Evolutionary conservation across 1,140 invertebrate genomes (phyloP).

Genomic region (Andricus grossulariae): DNA sequence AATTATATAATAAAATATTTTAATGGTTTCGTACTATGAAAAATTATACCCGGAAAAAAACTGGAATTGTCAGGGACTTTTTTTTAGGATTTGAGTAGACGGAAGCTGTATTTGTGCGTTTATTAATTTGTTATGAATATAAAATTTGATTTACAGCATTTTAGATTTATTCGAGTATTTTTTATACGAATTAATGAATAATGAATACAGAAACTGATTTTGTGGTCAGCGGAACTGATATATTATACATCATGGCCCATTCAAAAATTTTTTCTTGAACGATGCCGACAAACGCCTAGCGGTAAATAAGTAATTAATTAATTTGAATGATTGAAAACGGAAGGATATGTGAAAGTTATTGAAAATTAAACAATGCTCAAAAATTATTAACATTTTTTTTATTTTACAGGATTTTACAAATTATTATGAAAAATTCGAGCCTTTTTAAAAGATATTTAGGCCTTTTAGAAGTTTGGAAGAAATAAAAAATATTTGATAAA

Average conservation of each 20-base stretch:
- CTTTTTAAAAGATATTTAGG: no score
- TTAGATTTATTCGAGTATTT: neutral
- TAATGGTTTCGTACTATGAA: no score
- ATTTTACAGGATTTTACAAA: no score
- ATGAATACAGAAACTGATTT: neutral
- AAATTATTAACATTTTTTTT: no score
- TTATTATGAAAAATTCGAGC: no score
- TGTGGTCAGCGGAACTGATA: neutral
- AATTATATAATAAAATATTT: no score
- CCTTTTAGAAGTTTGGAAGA: no score
- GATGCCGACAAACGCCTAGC: neutral
- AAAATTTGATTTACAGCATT: conserved; percentile 19
- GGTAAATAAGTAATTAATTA: neutral
- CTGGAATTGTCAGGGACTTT: no score
- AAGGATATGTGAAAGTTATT: neutral
- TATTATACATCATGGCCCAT: neutral
- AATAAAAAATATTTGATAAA: no score
- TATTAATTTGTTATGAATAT: neutral
- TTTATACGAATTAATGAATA: conserved; percentile 3
- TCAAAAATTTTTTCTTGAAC: neutral
- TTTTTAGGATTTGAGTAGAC: neutral
- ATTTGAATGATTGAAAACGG: neutral
- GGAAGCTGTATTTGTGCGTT: neutral
- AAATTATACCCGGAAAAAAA: no score
- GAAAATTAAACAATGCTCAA: neutral